A percentile compares a stretch with the other conserved stretches of the same genome.
phyloP scores from a whole-genome alignment of 2,113 vertebrate species.

The Antechinus stuartii region DNA sequence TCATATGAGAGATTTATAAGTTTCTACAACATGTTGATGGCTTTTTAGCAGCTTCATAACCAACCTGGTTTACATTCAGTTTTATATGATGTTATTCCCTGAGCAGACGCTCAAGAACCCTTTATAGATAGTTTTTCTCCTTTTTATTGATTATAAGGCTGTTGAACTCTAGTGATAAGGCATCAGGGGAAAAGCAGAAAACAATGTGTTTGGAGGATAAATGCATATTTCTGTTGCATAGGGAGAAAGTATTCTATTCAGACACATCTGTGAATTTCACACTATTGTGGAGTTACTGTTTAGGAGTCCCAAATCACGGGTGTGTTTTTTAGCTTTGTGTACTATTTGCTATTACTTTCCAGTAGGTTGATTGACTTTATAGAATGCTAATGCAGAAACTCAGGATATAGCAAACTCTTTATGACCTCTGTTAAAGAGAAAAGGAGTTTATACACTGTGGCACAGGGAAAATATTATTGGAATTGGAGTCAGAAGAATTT shows the following conservation, averaged over 20 bases:
- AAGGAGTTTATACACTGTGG: background rate
- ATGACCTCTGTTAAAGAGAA: background rate
- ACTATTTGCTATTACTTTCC: background rate
- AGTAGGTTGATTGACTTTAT: background rate
- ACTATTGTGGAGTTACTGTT: background rate
- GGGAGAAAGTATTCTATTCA: background rate
- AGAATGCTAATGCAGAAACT: background rate
- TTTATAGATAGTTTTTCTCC: background rate
- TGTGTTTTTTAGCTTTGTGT: background rate
- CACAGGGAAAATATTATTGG: background rate
- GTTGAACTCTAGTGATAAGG: background rate
- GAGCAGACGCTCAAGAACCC: background rate
- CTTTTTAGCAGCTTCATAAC: background rate
- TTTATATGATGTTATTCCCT: background rate
- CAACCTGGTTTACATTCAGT: background rate
- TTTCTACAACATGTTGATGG: background rate
- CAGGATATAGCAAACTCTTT: background rate
- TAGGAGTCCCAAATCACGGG: background rate
- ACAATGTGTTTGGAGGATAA: background rate
- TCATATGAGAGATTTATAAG: background rate
- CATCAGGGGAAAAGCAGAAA: background rate
- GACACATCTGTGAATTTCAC: slow-evolving; percentile 3
- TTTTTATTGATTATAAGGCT: background rate
- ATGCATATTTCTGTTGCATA: background rate
- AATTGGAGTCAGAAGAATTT: background rate